Conservation (phyloP, 2,888 invertebrate species). For the Physocephala rufipes region DNA sequence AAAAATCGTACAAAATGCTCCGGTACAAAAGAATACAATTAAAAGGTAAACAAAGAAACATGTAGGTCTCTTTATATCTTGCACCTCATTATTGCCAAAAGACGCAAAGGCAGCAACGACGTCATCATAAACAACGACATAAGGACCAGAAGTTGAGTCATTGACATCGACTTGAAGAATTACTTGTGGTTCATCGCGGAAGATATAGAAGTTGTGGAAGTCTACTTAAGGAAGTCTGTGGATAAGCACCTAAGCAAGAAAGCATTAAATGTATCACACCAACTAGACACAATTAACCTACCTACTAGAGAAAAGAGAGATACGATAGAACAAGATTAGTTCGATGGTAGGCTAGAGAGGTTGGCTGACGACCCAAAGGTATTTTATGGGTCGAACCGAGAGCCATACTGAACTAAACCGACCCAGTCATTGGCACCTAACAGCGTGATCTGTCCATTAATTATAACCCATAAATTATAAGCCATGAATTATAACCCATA, state of each 20-base stretch:
- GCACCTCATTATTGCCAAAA: background rate
- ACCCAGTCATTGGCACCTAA: too few relatives aligned
- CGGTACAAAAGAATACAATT: background rate
- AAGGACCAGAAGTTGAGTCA: too few relatives aligned
- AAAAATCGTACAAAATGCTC: background rate
- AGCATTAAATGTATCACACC: too few relatives aligned
- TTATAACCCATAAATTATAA: background rate
- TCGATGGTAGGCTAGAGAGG: too few relatives aligned
- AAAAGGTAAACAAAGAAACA: background rate
- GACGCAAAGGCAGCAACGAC: constrained; percentile 7
- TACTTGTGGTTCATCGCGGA: background rate
- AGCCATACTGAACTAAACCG: too few relatives aligned
- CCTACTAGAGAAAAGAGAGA: too few relatives aligned
- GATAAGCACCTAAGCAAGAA: background rate
- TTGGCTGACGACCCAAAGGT: too few relatives aligned
- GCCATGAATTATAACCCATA: constrained; percentile 14
- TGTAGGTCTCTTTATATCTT: background rate
- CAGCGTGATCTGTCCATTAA: too few relatives aligned
- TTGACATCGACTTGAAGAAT: constrained; percentile 18
- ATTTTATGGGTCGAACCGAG: too few relatives aligned
- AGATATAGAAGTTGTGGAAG: background rate
- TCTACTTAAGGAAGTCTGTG: too few relatives aligned
- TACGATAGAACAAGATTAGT: too few relatives aligned
- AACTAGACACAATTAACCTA: background rate
- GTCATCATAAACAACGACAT: too few relatives aligned